Evolutionary conservation across 2,797 vertebrate species (phyloP), one percentile per base, ranked within the genome.

Genomic region (Avahi laniger): DNA sequence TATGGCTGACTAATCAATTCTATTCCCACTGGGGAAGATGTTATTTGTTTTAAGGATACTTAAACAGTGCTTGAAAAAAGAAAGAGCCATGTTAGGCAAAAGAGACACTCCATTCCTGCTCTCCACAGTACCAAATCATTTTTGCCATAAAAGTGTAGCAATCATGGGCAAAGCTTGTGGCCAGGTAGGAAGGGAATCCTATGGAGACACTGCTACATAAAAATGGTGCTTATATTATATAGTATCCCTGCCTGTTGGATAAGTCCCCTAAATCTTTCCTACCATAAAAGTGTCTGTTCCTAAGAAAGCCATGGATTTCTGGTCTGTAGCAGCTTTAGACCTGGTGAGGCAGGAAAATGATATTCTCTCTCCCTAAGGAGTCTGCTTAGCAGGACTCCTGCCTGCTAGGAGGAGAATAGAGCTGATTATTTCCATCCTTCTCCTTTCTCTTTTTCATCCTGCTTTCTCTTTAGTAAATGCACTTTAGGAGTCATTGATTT

Each of bases 391-490:
- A 69, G 72, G 82, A 63, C 43, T 89, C 91, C 73, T 84, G 63
- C n/a, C 38, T 86, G 43, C 57, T 30, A 78, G 59, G 46, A 88
- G 43, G 65, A 95, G 97, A 97, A 97, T 94, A 96, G 91, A 93
- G 26, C n/a, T 96, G 96, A 96, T 95, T 97, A 96, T 96, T 91
- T 86, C 57, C 38, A 91, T 54, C 69, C 14, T 1, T 63, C 43
- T 57, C 43, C 28, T 86, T 65, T 95, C 48, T 92, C 86, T 92
- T 93, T 94, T 94, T 89, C 67, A 91, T 84, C 46, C 70, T 91
- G 70, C 95, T 98, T 96, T 96, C 95, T 93, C 86, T 97, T 78
- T 94, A 48, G 46, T 89, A 95, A 97, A 96, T 72, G 91, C 81
- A 94, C 76, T 97, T 93, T 30, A 93, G 52, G 35, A 94, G 63